phyloP scores from a whole-genome alignment of 2,888 invertebrate species.

The Hypomecis atomaria region DNA sequence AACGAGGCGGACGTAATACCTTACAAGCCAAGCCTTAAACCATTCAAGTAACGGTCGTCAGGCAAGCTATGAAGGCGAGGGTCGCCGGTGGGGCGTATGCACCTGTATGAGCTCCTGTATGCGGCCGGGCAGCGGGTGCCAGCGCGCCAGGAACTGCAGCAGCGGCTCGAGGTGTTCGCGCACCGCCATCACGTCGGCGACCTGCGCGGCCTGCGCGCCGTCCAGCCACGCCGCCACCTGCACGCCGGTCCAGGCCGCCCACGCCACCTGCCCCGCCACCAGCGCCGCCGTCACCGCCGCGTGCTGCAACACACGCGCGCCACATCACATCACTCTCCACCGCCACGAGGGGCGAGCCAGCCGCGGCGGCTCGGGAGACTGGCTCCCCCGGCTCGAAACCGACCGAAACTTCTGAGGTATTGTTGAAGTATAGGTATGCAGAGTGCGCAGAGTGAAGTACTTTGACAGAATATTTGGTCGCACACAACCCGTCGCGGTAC shows the following conservation, averaged over 20 bases:
- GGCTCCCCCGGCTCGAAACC: too few relatives aligned
- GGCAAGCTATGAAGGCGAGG: too few relatives aligned
- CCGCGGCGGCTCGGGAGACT: not conserved
- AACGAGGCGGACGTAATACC: too few relatives aligned
- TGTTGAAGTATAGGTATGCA: too few relatives aligned
- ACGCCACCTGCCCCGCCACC: constrained; percentile 46
- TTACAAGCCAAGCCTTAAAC: too few relatives aligned
- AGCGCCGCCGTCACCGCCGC: constrained; percentile 45
- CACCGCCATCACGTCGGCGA: constrained; percentile 52
- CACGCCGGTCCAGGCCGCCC: constrained; percentile 51
- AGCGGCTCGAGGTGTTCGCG: constrained; percentile 51
- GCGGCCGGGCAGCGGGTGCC: constrained; percentile 54
- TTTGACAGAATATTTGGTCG: not conserved
- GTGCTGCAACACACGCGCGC: constrained; percentile 46
- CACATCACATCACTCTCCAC: too few relatives aligned
- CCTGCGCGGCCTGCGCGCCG: constrained; percentile 46
- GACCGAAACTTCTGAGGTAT: too few relatives aligned
- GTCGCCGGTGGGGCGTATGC: not conserved
- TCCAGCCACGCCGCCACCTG: constrained; percentile 51
- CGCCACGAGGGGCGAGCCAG: not conserved
- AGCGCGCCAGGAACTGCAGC: constrained; percentile 49
- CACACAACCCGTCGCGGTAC: not conserved
- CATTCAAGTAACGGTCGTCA: too few relatives aligned
- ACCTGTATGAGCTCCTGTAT: constrained; percentile 54
- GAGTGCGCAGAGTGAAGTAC: not conserved